Conservation (phyloP, 2,113 vertebrate species). For the Epinephelus fuscoguttatus region DNA sequence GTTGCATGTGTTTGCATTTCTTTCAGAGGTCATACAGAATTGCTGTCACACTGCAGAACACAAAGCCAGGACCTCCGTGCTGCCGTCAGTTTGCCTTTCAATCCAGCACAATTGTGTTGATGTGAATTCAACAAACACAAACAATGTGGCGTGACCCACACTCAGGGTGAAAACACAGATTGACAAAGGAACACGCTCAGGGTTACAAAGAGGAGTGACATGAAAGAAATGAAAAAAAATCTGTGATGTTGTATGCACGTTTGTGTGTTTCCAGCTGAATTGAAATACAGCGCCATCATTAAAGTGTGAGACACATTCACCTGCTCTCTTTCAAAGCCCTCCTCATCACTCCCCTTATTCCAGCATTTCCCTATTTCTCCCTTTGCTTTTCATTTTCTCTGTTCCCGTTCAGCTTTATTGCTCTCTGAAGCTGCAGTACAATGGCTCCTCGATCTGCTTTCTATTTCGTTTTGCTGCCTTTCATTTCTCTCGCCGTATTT, state of each 20-base stretch:
- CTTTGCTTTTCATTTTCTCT: constrained; percentile 36
- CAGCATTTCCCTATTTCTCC: constrained; percentile 13
- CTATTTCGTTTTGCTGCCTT: constrained; percentile 31
- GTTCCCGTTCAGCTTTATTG: constrained; percentile 33
- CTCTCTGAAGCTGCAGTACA: constrained; percentile 43
- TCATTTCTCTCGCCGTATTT: constrained; percentile 20
- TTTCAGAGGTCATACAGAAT: background rate
- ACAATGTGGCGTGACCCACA: background rate
- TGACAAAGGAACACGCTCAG: background rate
- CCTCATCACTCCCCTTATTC: constrained; percentile 22
- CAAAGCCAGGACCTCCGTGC: background rate
- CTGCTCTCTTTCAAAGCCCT: constrained; percentile 48
- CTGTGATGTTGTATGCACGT: background rate
- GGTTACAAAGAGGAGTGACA: constrained; percentile 1
- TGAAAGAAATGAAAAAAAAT: constrained; percentile 6
- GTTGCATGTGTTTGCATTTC: background rate
- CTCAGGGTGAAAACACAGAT: background rate
- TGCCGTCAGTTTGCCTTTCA: background rate
- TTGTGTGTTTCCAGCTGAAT: constrained; percentile 23
- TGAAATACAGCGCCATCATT: constrained; percentile 28
- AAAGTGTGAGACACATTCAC: constrained; percentile 41
- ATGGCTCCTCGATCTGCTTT: constrained; percentile 39
- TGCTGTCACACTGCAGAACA: background rate
- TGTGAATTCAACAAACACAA: background rate
- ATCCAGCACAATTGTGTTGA: background rate